Conservation (phyloP, 2,113 vertebrate species). For the Taxidea taxus region DNA sequence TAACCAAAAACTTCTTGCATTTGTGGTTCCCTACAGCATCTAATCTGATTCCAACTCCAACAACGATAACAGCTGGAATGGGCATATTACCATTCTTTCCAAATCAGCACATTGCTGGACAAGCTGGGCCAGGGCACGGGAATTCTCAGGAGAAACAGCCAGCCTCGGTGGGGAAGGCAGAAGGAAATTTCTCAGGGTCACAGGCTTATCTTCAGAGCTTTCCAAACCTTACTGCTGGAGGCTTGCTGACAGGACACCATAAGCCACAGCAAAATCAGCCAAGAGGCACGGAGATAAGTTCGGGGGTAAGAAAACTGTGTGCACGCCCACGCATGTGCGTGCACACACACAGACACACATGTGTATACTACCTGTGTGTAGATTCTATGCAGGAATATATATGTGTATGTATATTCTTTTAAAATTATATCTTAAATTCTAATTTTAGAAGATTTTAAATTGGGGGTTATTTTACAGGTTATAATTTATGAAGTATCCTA, state of each 20-base stretch:
- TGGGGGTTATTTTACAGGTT: background rate
- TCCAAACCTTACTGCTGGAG: constrained; percentile 78
- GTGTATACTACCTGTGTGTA: background rate
- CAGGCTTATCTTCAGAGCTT: constrained; percentile 84
- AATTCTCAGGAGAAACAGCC: constrained; percentile 83
- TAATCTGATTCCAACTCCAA: constrained; percentile 77
- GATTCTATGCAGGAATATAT: background rate
- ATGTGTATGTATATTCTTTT: background rate
- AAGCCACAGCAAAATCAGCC: constrained; percentile 77
- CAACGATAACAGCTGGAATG: constrained; percentile 79
- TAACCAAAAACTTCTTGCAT: constrained; percentile 58
- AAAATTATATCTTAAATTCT: background rate
- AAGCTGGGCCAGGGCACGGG: constrained; percentile 75
- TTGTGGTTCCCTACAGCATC: constrained; percentile 83
- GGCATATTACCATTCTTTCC: constrained; percentile 89
- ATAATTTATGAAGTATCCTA: background rate
- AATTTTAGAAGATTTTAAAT: background rate
- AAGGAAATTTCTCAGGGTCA: constrained; percentile 77
- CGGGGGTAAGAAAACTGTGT: constrained; percentile 80
- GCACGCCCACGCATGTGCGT: rapidly evolving
- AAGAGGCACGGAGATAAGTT: constrained; percentile 73
- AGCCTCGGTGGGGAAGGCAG: constrained; percentile 62
- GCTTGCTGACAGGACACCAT: constrained; percentile 72
- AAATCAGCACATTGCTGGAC: constrained; percentile 79
- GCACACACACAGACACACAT: rapidly evolving